phyloP scores from a whole-genome alignment of 1,140 invertebrate genomes.

The Piezodorus guildinii region DNA sequence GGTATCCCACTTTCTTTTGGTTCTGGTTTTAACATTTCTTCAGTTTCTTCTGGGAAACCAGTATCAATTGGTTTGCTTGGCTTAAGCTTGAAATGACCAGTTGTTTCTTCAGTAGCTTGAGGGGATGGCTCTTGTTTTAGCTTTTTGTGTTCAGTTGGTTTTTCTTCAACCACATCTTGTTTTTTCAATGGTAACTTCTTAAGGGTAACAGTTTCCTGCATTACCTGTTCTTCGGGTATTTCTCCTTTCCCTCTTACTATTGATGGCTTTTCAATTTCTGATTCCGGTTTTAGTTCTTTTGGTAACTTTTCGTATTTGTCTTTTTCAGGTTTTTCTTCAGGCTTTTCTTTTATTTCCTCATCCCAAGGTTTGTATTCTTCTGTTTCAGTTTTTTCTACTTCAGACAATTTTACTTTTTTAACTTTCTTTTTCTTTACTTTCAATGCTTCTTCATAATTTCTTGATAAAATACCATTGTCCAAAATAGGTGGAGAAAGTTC shows the following conservation, averaged over 20 bases:
- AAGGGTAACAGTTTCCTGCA: constrained; percentile 22
- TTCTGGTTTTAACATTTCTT: constrained; percentile 26
- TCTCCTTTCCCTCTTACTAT: constrained; percentile 27
- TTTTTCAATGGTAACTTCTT: constrained; percentile 30
- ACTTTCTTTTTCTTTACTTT: constrained; percentile 32
- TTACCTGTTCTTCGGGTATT: constrained; percentile 23
- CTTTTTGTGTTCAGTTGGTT: constrained; percentile 22
- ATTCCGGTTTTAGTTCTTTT: constrained; percentile 25
- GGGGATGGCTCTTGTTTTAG: constrained; percentile 25
- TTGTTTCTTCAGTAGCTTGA: constrained; percentile 12
- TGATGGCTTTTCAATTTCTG: constrained; percentile 29
- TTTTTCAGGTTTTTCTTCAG: constrained; percentile 12
- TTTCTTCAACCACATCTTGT: constrained; percentile 23
- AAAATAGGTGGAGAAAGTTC: constrained; percentile 27
- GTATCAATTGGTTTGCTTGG: constrained; percentile 15
- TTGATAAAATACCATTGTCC: constrained; percentile 32
- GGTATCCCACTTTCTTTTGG: constrained; percentile 27
- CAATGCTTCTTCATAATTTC: constrained; percentile 33
- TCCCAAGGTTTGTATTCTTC: constrained; percentile 28
- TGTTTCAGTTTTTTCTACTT: constrained; percentile 27
- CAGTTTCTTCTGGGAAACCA: constrained; percentile 22
- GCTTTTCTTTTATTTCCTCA: constrained; percentile 16
- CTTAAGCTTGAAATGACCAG: constrained; percentile 24
- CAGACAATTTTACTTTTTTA: constrained; percentile 30
- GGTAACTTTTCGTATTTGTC: constrained; percentile 28